Evolutionary conservation across 2,888 invertebrate species (phyloP), one percentile per base, ranked within the genome.

Genomic region (Plagiodera versicolora): DNA sequence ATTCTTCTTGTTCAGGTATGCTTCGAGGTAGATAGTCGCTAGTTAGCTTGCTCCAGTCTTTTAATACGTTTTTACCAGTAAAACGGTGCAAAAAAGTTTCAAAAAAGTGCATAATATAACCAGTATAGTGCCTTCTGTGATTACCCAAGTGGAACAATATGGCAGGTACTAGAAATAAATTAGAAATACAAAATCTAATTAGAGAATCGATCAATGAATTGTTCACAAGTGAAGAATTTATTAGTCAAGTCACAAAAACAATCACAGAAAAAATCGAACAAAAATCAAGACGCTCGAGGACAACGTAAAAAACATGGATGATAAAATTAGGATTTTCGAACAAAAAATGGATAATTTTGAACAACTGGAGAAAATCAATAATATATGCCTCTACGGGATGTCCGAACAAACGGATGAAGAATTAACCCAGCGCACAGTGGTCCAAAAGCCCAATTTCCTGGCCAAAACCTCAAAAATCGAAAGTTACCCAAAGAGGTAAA

Each of bases 81-180:
- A 48, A 18, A 48, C 48, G 11, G 48, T 48, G 48, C 48, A 48
- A 10, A 48, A 48, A 48, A 20, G 11, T n/a, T 20, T 48, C 20
- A 19, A 48, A 48, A n/a, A 48, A 48, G 20, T 48, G 48, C 48
- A 48, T 2, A 48, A 48, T 20, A 48, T 48, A 48, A 48, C 11
- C 20, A 19, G 48, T 48, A 48, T 19, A 48, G 48, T 48, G 17
- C 20, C 17, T 48, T 20, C 48, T 48, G 48, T 48, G 48, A 48
- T 19, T 48, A 20, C 11, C 48, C 9, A 9, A 48, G 20, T 20
- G 10, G 20, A 48, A 48, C 20, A 48, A 19, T 28, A 49, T 49
- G 20, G 24, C 49, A 49, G 28, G 49, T 49, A 49, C 49, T 49
- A 28, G 49, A 49, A 49, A 49, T 49, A 49, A 49, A 49, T n/a